phyloP scores from a whole-genome alignment of 2,113 vertebrate species.

The Struthio camelus region DNA sequence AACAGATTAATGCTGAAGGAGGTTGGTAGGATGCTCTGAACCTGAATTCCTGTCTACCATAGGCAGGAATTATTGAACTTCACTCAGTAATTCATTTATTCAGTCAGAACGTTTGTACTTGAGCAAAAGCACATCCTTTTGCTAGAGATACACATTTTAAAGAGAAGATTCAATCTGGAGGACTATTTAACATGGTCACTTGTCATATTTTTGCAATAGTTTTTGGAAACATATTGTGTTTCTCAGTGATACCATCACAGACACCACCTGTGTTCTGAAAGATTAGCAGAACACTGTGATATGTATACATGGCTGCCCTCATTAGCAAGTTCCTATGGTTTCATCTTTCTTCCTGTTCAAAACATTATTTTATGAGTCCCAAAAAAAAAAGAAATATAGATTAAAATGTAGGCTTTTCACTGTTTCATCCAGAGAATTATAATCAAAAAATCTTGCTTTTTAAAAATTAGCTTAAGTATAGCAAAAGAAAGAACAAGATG shows the following conservation, averaged over 20 bases:
- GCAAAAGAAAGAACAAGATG: background rate
- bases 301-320: background rate
- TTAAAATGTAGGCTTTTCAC: background rate
- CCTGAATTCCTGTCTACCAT: background rate
- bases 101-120: background rate
- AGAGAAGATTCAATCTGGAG: background rate
- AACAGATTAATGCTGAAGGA: background rate
- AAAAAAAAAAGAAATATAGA: background rate
- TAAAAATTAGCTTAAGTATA: background rate
- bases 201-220: background rate
- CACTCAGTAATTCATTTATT: background rate
- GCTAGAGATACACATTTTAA: background rate
- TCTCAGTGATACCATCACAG: background rate
- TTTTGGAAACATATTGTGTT: background rate
- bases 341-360: background rate
- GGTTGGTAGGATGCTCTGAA: background rate
- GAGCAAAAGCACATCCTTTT: background rate
- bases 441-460: background rate
- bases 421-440: background rate
- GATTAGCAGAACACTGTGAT: background rate
- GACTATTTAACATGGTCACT: background rate
- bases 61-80: background rate
- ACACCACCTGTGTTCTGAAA: background rate
- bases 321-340: background rate
- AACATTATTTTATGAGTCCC: background rate